Evolutionary conservation across 2,113 vertebrate genomes (phyloP).

Genomic region (Xenopus borealis): DNA sequence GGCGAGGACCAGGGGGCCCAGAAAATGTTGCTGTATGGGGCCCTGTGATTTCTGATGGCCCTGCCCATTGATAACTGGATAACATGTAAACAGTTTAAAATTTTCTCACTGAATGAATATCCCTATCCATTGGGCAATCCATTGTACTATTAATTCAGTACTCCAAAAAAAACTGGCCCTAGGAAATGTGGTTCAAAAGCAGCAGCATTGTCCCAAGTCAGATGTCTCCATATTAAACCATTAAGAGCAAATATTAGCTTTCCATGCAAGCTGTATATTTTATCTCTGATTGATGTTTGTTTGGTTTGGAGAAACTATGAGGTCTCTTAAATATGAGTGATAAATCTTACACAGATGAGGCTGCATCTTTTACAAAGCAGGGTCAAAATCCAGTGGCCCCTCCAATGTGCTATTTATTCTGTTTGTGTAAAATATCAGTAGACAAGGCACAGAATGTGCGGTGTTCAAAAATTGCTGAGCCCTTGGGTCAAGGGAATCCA

Average conservation of each 20-base stretch:
- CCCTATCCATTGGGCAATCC: too few species aligned
- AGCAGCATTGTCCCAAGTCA: too few species aligned
- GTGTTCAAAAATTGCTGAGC: conserved; percentile 76
- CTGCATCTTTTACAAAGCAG: conserved; percentile 35
- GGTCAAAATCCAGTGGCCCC: conserved; percentile 29
- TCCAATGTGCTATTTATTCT: conserved; percentile 33
- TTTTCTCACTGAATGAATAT: too few species aligned
- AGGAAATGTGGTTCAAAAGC: too few species aligned
- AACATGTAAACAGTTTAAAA: too few species aligned
- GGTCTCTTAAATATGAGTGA: conserved; percentile 17
- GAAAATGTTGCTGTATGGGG: too few species aligned
- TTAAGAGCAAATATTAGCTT: neutral
- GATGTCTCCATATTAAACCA: too few species aligned
- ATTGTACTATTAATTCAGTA: too few species aligned
- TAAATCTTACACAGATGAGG: conserved; percentile 37
- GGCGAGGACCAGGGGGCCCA: too few species aligned
- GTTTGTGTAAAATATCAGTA: conserved; percentile 48
- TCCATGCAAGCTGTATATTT: neutral
- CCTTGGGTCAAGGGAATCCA: conserved; percentile 82
- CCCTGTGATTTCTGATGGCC: too few species aligned
- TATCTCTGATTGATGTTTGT: conserved; percentile 24
- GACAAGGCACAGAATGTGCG: conserved; percentile 64
- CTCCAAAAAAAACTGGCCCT: too few species aligned
- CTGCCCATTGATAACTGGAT: too few species aligned
- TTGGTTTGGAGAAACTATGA: conserved; percentile 17